phyloP scores from a whole-genome alignment of 2,888 invertebrate species.

The Trichopria drosophilae region DNA sequence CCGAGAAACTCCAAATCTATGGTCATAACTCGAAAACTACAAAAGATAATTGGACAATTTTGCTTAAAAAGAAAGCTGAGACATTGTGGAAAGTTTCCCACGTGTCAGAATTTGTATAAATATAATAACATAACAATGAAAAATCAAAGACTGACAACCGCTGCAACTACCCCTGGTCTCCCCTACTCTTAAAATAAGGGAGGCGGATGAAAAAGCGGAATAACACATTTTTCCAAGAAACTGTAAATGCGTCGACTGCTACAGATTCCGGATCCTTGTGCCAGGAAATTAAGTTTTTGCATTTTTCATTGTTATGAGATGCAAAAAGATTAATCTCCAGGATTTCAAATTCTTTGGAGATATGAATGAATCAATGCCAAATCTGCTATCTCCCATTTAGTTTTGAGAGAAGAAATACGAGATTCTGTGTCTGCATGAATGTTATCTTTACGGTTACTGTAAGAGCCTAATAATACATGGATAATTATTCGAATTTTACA shows the following conservation, averaged over 20 bases:
- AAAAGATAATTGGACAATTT: no score
- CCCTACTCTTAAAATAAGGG: conserved; percentile 31
- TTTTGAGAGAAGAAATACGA: conserved; percentile 9
- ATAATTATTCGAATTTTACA: no score
- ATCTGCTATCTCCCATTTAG: conserved; percentile 9
- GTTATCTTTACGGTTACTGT: conserved; percentile 41
- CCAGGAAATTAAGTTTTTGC: conserved; percentile 37
- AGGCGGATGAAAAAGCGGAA: conserved; percentile 18
- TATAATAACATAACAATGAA: no score
- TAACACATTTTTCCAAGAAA: conserved; percentile 18
- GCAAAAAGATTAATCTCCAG: conserved; percentile 38
- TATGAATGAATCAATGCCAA: not conserved
- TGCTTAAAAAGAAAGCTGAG: no score
- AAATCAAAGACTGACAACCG: no score
- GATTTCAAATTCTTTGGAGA: conserved; percentile 1
- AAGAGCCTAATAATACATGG: no score
- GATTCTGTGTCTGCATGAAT: conserved; percentile 33
- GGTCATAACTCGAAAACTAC: no score
- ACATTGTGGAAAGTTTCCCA: no score
- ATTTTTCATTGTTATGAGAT: conserved; percentile 34
- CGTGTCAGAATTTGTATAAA: no score
- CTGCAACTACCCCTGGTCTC: no score
- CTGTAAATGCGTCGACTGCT: conserved; percentile 36
- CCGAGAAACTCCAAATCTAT: no score
- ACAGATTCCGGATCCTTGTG: conserved; percentile 29